These are phyloP conservation scores for Macropus fuliginosus DNA, from an alignment of 2,797 vertebrate species.

Conservation along the genomic window DNA sequence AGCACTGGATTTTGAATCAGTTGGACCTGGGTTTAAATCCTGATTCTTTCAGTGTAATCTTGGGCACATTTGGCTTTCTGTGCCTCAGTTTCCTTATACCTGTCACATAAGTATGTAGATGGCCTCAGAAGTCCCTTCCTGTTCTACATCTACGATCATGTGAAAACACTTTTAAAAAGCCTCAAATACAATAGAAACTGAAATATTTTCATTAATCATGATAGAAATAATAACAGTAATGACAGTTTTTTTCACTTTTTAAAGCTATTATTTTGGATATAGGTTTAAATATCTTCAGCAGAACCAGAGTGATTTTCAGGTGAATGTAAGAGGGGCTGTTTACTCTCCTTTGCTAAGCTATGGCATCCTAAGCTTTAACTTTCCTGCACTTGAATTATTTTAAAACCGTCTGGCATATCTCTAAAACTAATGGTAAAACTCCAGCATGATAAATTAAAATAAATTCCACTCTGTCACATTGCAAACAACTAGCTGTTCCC, in stretches of 20 bases:
- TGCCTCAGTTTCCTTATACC: not conserved
- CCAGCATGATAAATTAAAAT: slow-evolving; percentile 79
- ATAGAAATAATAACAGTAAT: not conserved
- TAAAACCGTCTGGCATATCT: slow-evolving; percentile 63
- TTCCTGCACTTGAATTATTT: slow-evolving; percentile 51
- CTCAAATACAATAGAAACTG: not conserved
- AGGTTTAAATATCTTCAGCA: not conserved
- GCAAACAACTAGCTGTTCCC: slow-evolving; percentile 71
- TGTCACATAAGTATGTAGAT: not conserved
- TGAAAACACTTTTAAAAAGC: not conserved
- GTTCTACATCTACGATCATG: not conserved
- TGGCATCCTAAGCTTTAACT: not conserved
- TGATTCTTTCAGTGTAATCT: not conserved
- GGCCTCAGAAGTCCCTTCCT: not conserved
- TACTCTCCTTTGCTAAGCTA: slow-evolving; percentile 11
- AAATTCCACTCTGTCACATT: slow-evolving; percentile 52
- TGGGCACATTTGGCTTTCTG: not conserved
- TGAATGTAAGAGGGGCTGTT: slow-evolving; percentile 43
- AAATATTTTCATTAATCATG: accelerated
- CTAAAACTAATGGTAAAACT: slow-evolving; percentile 70
- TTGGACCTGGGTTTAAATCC: not conserved
- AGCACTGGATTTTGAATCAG: not conserved
- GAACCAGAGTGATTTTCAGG: not conserved
- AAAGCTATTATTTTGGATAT: accelerated
- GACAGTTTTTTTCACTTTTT: not conserved